Conservation (phyloP, 2,888 invertebrate genomes). For the Luffia ferchaultella region DNA sequence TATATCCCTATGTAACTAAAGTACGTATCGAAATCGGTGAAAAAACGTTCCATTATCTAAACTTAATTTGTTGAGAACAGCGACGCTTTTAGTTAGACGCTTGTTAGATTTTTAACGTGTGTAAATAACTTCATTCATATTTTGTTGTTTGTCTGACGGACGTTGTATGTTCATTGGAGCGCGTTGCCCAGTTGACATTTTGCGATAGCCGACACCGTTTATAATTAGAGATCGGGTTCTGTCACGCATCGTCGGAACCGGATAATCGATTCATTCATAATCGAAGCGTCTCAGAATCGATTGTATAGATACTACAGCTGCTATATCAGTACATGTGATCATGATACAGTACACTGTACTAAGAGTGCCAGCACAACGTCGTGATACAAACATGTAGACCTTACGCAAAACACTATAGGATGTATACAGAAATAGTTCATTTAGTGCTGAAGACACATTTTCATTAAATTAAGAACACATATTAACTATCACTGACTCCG, state of each 20-base stretch:
- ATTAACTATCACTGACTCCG: no score
- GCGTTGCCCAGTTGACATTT: neutral
- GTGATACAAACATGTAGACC: no score
- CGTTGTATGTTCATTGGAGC: no score
- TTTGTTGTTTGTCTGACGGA: no score
- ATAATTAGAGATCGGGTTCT: constrained; percentile 7
- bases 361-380: neutral
- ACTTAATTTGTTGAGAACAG: no score
- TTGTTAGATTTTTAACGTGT: no score
- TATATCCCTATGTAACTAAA: no score
- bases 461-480: no score
- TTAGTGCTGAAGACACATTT: neutral
- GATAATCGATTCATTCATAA: constrained; percentile 21
- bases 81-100: no score
- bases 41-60: no score
- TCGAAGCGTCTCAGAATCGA: constrained; percentile 11
- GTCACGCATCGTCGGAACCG: constrained; percentile 18
- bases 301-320: neutral
- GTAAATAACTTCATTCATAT: no score
- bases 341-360: neutral
- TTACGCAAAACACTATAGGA: neutral
- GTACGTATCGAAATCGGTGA: no score
- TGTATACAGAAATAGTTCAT: neutral
- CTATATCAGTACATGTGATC: neutral
- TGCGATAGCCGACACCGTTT: neutral